Base-by-base conservation (phyloP, 2,113 vertebrate species). In the Trematocara zebra region DNA sequence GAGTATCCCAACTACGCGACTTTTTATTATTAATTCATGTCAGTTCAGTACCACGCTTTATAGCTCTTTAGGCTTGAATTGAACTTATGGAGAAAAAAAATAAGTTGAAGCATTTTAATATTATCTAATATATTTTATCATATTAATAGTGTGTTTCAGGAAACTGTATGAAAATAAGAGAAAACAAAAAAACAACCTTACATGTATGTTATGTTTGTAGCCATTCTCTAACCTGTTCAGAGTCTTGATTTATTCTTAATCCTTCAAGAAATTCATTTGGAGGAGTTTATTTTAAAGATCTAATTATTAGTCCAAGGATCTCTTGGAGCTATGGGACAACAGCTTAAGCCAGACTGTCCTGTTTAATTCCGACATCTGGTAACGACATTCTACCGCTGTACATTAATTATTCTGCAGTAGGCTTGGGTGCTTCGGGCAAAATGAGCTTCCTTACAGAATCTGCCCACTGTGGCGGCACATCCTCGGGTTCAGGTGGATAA, bases 381-480 rank as follows among this genome's bases (percentile, higher is more conserved):
- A 44, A 47, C 1, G 0, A 59, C 80, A 56, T 10, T 56, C 8
- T 59, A 11, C 7, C 9, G 1, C n/a, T 78, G 20, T 33, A 31
- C 49, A 76, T 76, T 31, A 31, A 76, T 76, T 76, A 76, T 35
- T 42, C 11, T 76, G 20, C 54, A 20, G 14, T 26, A 37, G 64
- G 51, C 81, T 40, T 49, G 53, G 28, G 40, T 54, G 28, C 44
- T 57, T 84, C 5, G 59, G 26, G n/a, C 23, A 33, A 31, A 59
- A 51, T 14, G 5, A 9, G 44, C 26, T 86, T 97, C 4, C 93
- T 97, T 98, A 99, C 99, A 92, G 98, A 98, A 83, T 99, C 99
- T 54, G 97, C 97, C 99, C 99, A 99, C 93, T 98, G 98, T 83
- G 97, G 97, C 0, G 97, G 95, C 64, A 99, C 91, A 84, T 99